Evolutionary conservation across 2,888 invertebrate genomes (phyloP), one percentile per base, ranked within the genome.

Genomic region (Cheilosia soror): DNA sequence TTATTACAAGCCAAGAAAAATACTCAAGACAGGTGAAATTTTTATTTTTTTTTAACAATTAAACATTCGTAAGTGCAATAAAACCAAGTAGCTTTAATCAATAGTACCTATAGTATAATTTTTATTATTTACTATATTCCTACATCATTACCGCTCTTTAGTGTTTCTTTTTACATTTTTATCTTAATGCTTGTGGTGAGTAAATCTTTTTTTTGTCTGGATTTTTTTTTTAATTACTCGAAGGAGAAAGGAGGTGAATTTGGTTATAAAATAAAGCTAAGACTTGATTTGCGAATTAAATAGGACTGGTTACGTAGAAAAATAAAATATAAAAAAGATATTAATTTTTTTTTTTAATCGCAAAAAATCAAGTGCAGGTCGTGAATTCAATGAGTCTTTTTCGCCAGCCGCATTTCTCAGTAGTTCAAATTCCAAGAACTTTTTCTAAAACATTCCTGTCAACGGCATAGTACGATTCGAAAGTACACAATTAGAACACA

Each of bases 11-110:
- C 51, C n/a, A 20, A 40, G 13, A 58, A 31, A 76, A 76, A 63
- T 60, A 76, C 55, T 72, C 80, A 80, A 80, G 58, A 33, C 71
- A 66, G 76, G 58, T 68, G 44, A 71, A 60, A 69, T 77, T 71
- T 71, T 62, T n/a, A n/a, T n/a, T 55, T 31, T 60, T 20, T 20
- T 0, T 40, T 57, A 27, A 58, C 60, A 20, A 76, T 60, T 58
- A 63, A 82, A 77, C 72, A 78, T 82, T 86, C 71, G 66, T 66
- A 82, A 82, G 86, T 86, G 86, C 86, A 86, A 86, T 86, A 86
- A 76, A 82, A 77, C 72, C 82, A 86, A 73, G 63, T 73, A 86
- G 86, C 86, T 86, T 86, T 86, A 86, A 86, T 72, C 82, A 77
- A 86, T 86, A 86, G 86, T 86, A 86, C 86, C 86, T 86, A 73